Conservation (phyloP, 2,888 invertebrate genomes). For the Trichogramma dendrolimi region DNA sequence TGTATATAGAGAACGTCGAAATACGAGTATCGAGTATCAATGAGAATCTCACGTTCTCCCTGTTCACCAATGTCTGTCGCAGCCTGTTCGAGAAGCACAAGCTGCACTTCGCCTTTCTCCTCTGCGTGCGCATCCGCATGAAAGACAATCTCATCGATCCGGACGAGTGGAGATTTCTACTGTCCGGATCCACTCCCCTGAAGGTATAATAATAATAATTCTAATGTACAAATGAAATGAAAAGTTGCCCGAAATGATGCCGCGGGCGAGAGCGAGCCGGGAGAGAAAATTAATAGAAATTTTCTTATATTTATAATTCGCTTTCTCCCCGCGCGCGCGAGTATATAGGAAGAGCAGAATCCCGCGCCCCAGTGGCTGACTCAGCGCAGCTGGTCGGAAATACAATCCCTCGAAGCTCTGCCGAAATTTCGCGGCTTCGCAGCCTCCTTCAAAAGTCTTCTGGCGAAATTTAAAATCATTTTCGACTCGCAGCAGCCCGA, state of each 20-base stretch:
- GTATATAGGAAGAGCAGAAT: constrained; percentile 57
- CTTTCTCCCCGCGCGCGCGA: too few relatives aligned
- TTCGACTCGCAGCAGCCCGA: constrained; percentile 70
- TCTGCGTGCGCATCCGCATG: constrained; percentile 66
- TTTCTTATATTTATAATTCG: too few relatives aligned
- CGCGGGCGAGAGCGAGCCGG: too few relatives aligned
- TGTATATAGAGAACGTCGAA: constrained; percentile 15
- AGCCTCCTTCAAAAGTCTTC: constrained; percentile 57
- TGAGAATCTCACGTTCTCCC: constrained; percentile 74
- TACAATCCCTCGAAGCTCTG: constrained; percentile 68
- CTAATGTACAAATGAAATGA: too few relatives aligned
- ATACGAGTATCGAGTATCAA: constrained; percentile 65
- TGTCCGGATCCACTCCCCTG: constrained; percentile 66
- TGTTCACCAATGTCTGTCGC: constrained; percentile 83
- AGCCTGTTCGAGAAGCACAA: constrained; percentile 88
- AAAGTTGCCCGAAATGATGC: too few relatives aligned
- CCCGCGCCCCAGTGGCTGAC: constrained; percentile 80
- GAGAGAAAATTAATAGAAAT: too few relatives aligned
- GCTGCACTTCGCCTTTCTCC: constrained; percentile 75
- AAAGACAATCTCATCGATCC: constrained; percentile 59
- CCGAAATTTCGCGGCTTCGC: constrained; percentile 63
- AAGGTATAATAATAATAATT: neutral
- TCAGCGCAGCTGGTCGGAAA: constrained; percentile 73
- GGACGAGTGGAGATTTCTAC: constrained; percentile 70
- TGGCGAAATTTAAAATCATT: constrained; percentile 58